A percentile compares a stretch with the other conserved stretches of the same genome.
These are phyloP conservation scores for Clistopyga incitator DNA, from an alignment of 2,888 invertebrate genomes.

Conservation along the genomic window DNA sequence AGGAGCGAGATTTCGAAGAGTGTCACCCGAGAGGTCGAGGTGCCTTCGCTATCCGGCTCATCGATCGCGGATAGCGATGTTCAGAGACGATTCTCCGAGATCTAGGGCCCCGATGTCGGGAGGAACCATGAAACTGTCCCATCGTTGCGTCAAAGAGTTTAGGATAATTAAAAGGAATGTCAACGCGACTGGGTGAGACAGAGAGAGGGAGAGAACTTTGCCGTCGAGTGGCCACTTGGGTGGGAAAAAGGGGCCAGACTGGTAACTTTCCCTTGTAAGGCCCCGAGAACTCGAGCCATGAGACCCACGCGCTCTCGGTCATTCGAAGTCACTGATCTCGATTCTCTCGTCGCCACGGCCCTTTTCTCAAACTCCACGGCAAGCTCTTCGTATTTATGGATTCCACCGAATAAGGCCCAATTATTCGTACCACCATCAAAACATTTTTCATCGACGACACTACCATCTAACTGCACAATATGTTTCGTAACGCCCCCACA, in stretches of 20 bases:
- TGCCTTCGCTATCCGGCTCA: conserved; percentile 52
- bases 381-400: background rate
- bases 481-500: background rate
- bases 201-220: conserved; percentile 40
- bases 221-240: conserved; percentile 53
- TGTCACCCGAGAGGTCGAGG: conserved; percentile 70
- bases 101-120: conserved; percentile 48
- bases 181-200: conserved; percentile 52
- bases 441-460: background rate
- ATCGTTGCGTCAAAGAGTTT: conserved; percentile 75
- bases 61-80: conserved; percentile 46
- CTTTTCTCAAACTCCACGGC: conserved; percentile 40
- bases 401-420: conserved; percentile 20
- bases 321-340: conserved; percentile 68
- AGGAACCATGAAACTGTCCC: conserved; percentile 60
- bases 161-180: conserved; percentile 71
- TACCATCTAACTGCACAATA: background rate
- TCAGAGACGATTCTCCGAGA: conserved; percentile 45
- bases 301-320: conserved; percentile 63
- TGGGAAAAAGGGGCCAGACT: conserved; percentile 68
- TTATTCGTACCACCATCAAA: background rate
- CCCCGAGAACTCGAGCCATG: conserved; percentile 58
- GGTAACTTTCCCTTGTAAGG: conserved; percentile 68
- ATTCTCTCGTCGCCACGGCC: conserved; percentile 51
- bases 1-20: conserved; percentile 44